A percentile compares a stretch with the other conserved stretches of the same genome.
Conservation (phyloP, 30 jellyfish, hydroid and myxozoan genomes). For the Cassiopea andromeda region DNA sequence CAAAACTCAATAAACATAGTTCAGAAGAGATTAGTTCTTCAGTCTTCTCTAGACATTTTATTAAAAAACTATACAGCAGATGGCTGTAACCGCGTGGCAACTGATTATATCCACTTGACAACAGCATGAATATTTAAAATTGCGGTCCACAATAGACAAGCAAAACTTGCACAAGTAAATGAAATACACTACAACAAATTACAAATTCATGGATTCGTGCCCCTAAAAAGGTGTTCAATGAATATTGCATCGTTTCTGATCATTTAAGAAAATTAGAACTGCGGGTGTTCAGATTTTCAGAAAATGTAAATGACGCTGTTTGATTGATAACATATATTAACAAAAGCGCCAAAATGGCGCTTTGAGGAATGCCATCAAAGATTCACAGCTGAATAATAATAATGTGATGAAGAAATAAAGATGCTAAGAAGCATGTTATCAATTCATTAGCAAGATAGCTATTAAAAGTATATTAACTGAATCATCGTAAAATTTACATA, state of each 20-base stretch:
- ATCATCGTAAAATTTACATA: no score
- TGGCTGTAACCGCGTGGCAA: constrained; percentile 1
- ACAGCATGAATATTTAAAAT: background rate
- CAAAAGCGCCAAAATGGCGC: background rate
- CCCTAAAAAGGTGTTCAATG: background rate
- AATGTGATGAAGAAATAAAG: no score
- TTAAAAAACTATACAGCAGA: background rate
- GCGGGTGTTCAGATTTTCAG: background rate
- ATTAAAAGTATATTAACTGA: no score
- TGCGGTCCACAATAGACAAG: background rate
- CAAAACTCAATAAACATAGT: no score
- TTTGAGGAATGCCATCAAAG: no score
- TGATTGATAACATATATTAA: background rate
- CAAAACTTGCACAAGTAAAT: background rate
- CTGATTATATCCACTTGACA: background rate
- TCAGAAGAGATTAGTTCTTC: no score
- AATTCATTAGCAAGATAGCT: no score
- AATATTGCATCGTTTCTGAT: background rate
- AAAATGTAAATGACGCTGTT: background rate
- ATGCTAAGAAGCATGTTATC: no score
- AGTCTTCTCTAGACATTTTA: no score
- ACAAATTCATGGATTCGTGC: background rate
- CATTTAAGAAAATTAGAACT: background rate
- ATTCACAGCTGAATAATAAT: no score
- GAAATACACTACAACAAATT: background rate